Evolutionary conservation across 2,797 vertebrate genomes (phyloP).

Genomic region (Sparus aurata): DNA sequence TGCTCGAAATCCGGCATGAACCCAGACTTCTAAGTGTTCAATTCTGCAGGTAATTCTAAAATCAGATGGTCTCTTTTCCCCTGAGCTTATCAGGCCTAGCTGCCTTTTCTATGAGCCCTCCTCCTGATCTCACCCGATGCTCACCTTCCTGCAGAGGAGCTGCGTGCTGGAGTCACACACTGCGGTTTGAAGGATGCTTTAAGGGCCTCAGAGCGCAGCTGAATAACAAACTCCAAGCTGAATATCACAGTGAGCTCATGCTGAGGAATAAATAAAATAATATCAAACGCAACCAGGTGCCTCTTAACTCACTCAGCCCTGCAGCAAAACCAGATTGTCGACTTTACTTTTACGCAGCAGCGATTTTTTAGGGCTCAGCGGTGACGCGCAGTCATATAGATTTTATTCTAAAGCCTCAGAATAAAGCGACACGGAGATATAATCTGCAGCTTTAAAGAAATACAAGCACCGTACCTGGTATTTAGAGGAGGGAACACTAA

Average conservation of each 20-base stretch:
- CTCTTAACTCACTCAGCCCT: background rate
- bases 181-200: constrained; percentile 9
- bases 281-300: background rate
- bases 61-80: background rate
- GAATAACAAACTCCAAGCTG: background rate
- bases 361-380: background rate
- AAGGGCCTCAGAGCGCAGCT: background rate
- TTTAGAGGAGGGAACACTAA: background rate
- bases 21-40: constrained; percentile 61
- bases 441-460: background rate
- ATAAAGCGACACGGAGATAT: background rate
- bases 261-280: no score
- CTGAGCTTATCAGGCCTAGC: constrained; percentile 10
- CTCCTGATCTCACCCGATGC: constrained; percentile 12
- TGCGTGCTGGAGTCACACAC: constrained; percentile 10
- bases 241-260: background rate
- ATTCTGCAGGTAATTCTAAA: constrained; percentile 34
- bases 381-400: background rate
- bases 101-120: background rate
- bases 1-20: constrained; percentile 88
- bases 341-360: constrained; percentile 48
- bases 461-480: constrained; percentile 33
- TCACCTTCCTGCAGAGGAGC: constrained; percentile 26
- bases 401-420: constrained; percentile 7
- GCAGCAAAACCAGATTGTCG: constrained; percentile 3